Conservation (phyloP, 1,140 invertebrate species). For the Drosophila azteca region DNA sequence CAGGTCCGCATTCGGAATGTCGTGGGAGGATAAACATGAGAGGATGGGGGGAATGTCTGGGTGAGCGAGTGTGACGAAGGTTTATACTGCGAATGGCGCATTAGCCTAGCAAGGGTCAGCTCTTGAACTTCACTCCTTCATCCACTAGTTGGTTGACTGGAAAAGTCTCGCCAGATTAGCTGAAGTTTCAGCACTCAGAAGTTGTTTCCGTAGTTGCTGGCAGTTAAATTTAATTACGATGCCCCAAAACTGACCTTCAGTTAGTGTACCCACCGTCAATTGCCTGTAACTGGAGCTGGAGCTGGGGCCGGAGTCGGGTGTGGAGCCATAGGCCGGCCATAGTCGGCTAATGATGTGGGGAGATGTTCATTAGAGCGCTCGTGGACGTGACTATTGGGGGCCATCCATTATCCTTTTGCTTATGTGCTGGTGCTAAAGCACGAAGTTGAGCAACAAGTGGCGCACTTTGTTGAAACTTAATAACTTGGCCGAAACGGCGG, state of each 20-base stretch:
- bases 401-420: conserved; percentile 44
- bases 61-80: conserved; percentile 4
- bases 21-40: background rate
- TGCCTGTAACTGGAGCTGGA: conserved; percentile 54
- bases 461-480: conserved; percentile 76
- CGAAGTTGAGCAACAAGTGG: conserved; percentile 50
- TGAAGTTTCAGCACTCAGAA: conserved; percentile 28
- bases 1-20: conserved; percentile 36
- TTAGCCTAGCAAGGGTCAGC: conserved; percentile 18
- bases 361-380: conserved; percentile 59
- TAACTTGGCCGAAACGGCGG: conserved; percentile 39
- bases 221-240: conserved; percentile 79
- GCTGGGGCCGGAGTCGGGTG: conserved; percentile 37
- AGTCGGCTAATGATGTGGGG: conserved; percentile 41
- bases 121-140: conserved; percentile 14
- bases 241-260: conserved; percentile 57
- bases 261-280: conserved; percentile 21
- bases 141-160: conserved; percentile 28
- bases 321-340: conserved; percentile 30
- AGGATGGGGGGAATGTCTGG: conserved; percentile 13
- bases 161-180: conserved; percentile 29
- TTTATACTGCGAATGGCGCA: conserved; percentile 41
- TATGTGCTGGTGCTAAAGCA: conserved; percentile 25
- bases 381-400: conserved; percentile 60
- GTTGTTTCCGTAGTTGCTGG: conserved; percentile 46